Conservation (phyloP, 2,888 invertebrate species). For the Uropetala carovei region DNA sequence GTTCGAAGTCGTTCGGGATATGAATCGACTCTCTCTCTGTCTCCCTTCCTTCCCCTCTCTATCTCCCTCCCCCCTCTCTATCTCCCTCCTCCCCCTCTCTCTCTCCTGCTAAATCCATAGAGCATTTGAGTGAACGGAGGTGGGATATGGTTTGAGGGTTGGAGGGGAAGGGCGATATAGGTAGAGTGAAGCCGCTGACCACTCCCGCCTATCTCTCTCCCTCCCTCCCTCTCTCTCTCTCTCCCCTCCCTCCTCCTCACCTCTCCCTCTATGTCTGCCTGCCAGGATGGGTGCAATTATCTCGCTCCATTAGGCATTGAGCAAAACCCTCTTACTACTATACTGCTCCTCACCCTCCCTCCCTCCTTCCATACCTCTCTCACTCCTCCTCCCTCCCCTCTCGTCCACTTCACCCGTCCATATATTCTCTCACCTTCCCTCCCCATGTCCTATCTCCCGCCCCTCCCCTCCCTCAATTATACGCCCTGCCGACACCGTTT, state of each 20-base stretch:
- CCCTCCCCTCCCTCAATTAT: conserved; percentile 1
- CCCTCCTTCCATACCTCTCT: not conserved
- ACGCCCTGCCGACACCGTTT: not conserved
- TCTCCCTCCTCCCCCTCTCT: too few relatives aligned
- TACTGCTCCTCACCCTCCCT: not conserved
- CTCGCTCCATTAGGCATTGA: conserved; percentile 52
- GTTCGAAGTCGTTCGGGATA: conserved; percentile 5
- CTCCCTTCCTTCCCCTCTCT: too few relatives aligned
- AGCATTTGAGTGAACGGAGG: conserved; percentile 2
- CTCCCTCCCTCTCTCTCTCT: not conserved
- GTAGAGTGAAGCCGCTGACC: conserved; percentile 16
- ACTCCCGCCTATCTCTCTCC: not conserved
- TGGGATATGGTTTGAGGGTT: not conserved
- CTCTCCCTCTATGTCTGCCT: not conserved
- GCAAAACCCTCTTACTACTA: conserved; percentile 42
- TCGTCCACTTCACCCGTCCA: not conserved
- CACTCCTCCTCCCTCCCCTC: not conserved
- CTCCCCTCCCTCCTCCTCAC: not conserved
- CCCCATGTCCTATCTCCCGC: not conserved
- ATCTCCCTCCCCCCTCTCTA: too few relatives aligned
- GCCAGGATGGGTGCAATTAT: conserved; percentile 41
- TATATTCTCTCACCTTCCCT: not conserved
- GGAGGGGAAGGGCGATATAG: not conserved
- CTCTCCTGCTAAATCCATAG: conserved; percentile 44
- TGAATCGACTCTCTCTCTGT: conserved; percentile 37